Evolutionary conservation across 2,113 vertebrate genomes (phyloP).

Genomic region (Morphnarchus princeps): DNA sequence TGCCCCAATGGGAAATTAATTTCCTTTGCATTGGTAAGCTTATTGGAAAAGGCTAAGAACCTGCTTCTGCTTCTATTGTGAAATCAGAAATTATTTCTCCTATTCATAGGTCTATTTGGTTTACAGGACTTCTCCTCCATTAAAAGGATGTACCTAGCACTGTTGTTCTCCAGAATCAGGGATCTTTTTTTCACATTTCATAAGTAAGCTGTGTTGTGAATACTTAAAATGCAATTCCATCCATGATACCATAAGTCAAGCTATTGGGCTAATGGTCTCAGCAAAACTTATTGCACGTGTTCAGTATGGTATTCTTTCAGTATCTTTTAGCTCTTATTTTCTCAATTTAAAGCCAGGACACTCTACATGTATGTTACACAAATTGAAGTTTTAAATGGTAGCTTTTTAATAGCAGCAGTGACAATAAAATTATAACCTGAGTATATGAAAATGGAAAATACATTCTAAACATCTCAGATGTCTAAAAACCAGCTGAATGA

Average conservation of each 20-base stretch:
- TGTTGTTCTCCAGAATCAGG: not conserved
- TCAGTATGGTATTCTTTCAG: not conserved
- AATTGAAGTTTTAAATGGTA: not conserved
- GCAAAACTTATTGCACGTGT: accelerated
- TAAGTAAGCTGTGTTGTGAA: not conserved
- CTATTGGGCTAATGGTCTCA: not conserved
- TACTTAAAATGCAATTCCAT: not conserved
- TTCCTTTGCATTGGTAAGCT: accelerated
- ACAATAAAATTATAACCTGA: not conserved
- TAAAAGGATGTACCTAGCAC: not conserved
- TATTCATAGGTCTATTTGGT: not conserved
- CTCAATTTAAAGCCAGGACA: not conserved
- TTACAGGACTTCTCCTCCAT: not conserved
- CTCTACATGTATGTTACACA: not conserved
- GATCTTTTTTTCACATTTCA: not conserved
- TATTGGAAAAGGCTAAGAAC: not conserved
- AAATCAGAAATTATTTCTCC: not conserved
- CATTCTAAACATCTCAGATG: not conserved
- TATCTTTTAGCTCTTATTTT: not conserved
- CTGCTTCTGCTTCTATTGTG: not conserved
- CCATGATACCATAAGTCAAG: not conserved
- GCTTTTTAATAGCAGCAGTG: not conserved
- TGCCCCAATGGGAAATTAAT: not conserved
- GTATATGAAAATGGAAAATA: not conserved
- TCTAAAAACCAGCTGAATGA: not conserved